These are phyloP conservation scores for Smittia aterrima DNA, from an alignment of 2,888 invertebrate genomes.

Conservation along the genomic window DNA sequence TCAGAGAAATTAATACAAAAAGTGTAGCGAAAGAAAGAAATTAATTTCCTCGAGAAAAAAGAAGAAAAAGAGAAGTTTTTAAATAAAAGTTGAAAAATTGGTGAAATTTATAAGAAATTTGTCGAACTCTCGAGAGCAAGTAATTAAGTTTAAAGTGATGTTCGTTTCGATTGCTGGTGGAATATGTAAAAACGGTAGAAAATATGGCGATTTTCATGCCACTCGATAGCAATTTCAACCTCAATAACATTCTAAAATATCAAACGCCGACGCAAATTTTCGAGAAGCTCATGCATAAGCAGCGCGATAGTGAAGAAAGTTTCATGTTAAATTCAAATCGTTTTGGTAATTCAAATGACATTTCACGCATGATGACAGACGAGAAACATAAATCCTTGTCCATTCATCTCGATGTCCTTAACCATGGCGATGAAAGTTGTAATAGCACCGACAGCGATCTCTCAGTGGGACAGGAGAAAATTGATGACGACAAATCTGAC, in stretches of 20 bases:
- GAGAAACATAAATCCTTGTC: background rate
- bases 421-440: slow-evolving; percentile 55
- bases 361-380: background rate
- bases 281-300: background rate
- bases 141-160: background rate
- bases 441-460: slow-evolving; percentile 77
- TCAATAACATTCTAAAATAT: slow-evolving; percentile 21
- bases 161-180: background rate
- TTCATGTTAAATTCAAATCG: background rate
- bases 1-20: background rate
- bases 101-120: too few relatives aligned
- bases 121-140: background rate
- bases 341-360: background rate
- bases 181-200: slow-evolving; percentile 5
- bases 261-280: slow-evolving; percentile 19
- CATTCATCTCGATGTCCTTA: background rate
- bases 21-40: background rate
- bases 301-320: background rate
- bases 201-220: slow-evolving; percentile 36
- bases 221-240: slow-evolving; percentile 25
- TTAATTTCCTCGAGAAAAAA: background rate
- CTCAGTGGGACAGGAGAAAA: slow-evolving; percentile 73
- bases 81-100: too few relatives aligned
- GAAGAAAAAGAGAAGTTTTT: background rate
- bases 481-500: slow-evolving; percentile 42